A percentile compares a stretch with the other conserved stretches of the same genome.
These are phyloP conservation scores for Electrophaes corylata DNA, from an alignment of 2,888 invertebrate species.

Conservation along the genomic window DNA sequence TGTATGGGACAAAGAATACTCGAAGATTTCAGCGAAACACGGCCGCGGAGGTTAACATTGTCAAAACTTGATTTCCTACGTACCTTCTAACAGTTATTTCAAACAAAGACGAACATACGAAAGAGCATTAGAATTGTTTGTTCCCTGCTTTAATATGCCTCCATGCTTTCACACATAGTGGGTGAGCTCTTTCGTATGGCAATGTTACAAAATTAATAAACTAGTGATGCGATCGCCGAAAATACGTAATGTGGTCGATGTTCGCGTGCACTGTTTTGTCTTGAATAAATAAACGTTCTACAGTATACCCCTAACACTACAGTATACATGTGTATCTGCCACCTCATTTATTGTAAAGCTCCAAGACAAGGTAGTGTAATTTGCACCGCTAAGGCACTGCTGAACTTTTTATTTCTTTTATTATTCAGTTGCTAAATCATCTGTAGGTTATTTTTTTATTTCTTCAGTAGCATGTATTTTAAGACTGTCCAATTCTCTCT, in stretches of 20 bases:
- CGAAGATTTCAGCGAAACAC: neutral
- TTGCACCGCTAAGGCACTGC: constrained; percentile 77
- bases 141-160: constrained; percentile 47
- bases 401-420: constrained; percentile 59
- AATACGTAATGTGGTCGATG: constrained; percentile 67
- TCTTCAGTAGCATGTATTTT: constrained; percentile 40
- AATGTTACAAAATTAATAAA: neutral
- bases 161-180: constrained; percentile 47
- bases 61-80: neutral
- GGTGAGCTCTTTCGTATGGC: constrained; percentile 42
- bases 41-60: neutral
- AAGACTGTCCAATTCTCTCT: constrained; percentile 20
- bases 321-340: constrained; percentile 19
- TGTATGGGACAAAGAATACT: neutral
- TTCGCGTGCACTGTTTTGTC: constrained; percentile 74
- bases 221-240: constrained; percentile 61
- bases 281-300: constrained; percentile 28
- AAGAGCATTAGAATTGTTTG: constrained; percentile 40
- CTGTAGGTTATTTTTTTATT: constrained; percentile 41
- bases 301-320: constrained; percentile 10
- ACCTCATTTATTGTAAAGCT: constrained; percentile 15
- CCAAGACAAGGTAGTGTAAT: constrained; percentile 66
- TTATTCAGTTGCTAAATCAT: constrained; percentile 71
- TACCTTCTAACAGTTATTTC: neutral
- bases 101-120: constrained; percentile 28